Evolutionary conservation across 2,888 invertebrate species (phyloP).

Genomic region (Macrosoma leucophasiata): DNA sequence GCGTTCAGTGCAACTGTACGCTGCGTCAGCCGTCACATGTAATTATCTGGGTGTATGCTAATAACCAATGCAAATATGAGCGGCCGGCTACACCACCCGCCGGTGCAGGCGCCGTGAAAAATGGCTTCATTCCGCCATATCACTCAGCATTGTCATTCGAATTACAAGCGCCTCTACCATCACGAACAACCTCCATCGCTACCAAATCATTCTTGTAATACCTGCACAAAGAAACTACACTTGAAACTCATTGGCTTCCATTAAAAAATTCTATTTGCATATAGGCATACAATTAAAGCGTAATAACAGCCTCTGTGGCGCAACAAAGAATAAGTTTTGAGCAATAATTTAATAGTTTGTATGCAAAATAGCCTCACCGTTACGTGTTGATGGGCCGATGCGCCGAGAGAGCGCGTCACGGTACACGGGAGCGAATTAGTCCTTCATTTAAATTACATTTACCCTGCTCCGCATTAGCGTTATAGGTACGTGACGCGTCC

Average conservation of each 20-base stretch:
- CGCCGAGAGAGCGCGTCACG: slow-evolving; percentile 67
- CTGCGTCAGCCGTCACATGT: slow-evolving; percentile 54
- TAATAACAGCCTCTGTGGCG: slow-evolving; percentile 71
- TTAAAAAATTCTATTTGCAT: slow-evolving; percentile 71
- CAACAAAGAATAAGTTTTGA: slow-evolving; percentile 74
- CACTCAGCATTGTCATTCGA: slow-evolving; percentile 11
- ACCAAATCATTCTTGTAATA: slow-evolving; percentile 11
- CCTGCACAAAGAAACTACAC: slow-evolving; percentile 34
- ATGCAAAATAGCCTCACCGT: slow-evolving; percentile 73
- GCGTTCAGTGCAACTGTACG: slow-evolving; percentile 39
- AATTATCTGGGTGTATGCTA: slow-evolving; percentile 65
- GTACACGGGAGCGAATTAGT: slow-evolving; percentile 67
- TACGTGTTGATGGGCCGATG: slow-evolving; percentile 71
- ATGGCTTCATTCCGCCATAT: slow-evolving; percentile 49
- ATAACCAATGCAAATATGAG: slow-evolving; percentile 64
- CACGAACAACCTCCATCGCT: too few relatives aligned
- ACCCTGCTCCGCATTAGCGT: slow-evolving; percentile 50
- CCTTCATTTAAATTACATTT: slow-evolving; percentile 73
- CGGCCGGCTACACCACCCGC: slow-evolving; percentile 33
- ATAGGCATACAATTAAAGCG: slow-evolving; percentile 68
- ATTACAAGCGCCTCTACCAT: slow-evolving; percentile 5
- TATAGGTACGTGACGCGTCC: slow-evolving; percentile 46
- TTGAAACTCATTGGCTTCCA: slow-evolving; percentile 57
- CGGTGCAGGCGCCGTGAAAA: slow-evolving; percentile 46
- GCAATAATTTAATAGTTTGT: slow-evolving; percentile 75